phyloP scores from a whole-genome alignment of 2,113 vertebrate genomes.

The Herpetotheres cachinnans region DNA sequence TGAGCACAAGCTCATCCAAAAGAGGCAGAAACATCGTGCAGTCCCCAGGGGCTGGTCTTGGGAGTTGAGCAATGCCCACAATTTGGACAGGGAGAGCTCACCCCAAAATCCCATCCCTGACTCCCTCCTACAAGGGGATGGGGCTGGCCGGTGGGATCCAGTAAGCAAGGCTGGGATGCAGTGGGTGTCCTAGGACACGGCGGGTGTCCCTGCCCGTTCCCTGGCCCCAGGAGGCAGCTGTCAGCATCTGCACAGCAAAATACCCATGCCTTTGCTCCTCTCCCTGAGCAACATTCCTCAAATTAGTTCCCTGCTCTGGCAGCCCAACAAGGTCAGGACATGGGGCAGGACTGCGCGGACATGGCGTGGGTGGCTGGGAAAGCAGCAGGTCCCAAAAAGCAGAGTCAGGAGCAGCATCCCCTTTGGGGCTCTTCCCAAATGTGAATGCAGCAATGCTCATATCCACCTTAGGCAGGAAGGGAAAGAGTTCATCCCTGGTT shows the following conservation, averaged over 20 bases:
- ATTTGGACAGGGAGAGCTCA: neutral
- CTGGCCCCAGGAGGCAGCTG: neutral
- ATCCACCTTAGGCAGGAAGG: neutral
- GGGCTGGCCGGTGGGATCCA: neutral
- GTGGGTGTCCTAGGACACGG: neutral
- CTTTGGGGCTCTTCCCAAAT: neutral
- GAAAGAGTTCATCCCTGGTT: neutral
- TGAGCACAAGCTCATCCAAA: neutral
- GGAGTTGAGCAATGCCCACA: accelerated
- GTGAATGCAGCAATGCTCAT: neutral
- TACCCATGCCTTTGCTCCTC: neutral
- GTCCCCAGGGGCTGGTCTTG: neutral
- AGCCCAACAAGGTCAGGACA: neutral
- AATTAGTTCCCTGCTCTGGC: neutral
- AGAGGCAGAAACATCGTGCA: neutral
- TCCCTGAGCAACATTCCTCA: neutral
- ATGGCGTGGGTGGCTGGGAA: accelerated
- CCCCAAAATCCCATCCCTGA: neutral
- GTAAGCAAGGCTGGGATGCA: neutral
- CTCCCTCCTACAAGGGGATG: neutral
- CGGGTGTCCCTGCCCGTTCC: neutral
- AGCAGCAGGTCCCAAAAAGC: neutral
- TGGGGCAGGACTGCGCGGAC: neutral
- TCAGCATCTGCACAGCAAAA: neutral
- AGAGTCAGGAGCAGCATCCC: neutral